Conservation (phyloP, 1,140 invertebrate species). For the Caerostris extrusa region DNA sequence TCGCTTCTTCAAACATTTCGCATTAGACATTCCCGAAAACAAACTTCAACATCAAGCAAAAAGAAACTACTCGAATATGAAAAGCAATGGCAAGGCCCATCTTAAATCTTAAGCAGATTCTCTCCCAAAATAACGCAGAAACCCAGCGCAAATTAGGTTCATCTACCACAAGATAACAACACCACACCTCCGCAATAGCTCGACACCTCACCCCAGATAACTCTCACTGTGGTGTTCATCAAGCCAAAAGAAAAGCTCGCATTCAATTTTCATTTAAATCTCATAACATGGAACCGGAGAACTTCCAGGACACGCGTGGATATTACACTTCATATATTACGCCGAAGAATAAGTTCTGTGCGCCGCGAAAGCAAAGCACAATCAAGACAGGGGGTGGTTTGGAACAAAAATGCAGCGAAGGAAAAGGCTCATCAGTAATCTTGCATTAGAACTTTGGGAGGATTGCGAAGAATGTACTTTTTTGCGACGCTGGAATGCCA, state of each 20-base stretch:
- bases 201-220: background rate
- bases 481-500: background rate
- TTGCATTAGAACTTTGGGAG: background rate
- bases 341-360: slow-evolving; percentile 23
- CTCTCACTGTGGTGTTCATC: background rate
- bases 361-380: background rate
- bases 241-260: slow-evolving; percentile 60
- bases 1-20: background rate
- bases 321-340: slow-evolving; percentile 50
- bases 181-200: background rate
- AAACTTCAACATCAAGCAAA: background rate
- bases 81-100: background rate
- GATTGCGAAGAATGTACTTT: background rate
- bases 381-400: background rate
- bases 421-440: slow-evolving; percentile 16
- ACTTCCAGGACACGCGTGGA: slow-evolving; percentile 35
- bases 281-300: slow-evolving; percentile 39
- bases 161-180: slow-evolving; percentile 26
- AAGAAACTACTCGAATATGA: background rate
- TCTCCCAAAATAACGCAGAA: background rate
- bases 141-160: slow-evolving; percentile 26
- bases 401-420: background rate
- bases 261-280: slow-evolving; percentile 73
- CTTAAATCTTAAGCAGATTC: background rate
- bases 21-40: background rate